These are phyloP conservation scores for Drosophila quinaria DNA, from an alignment of 2,888 invertebrate genomes.

Conservation along the genomic window DNA sequence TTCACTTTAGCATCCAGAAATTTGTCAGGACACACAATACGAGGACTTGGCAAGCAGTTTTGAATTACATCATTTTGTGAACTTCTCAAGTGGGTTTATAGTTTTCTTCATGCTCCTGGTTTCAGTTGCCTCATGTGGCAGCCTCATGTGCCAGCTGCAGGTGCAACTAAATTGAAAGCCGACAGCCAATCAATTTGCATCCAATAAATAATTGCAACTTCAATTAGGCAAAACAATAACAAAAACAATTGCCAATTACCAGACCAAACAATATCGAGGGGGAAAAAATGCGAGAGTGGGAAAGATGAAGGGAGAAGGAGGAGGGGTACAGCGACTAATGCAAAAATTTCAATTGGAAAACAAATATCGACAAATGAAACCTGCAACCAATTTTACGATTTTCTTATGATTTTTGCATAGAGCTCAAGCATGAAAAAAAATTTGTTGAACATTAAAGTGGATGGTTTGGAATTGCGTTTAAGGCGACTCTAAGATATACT, in stretches of 20 bases:
- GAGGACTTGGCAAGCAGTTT: conserved; percentile 54
- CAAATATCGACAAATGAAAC: conserved; percentile 29
- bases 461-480: background rate
- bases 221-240: conserved; percentile 69
- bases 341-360: conserved; percentile 41
- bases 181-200: conserved; percentile 72
- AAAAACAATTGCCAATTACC: conserved; percentile 68
- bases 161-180: conserved; percentile 40
- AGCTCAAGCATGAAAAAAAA: background rate
- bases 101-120: conserved; percentile 1
- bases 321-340: conserved; percentile 28
- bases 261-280: background rate
- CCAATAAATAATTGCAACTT: conserved; percentile 78
- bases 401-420: conserved; percentile 8
- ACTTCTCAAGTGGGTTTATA: conserved; percentile 17
- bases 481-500: background rate
- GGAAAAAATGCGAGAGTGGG: too few species aligned
- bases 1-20: conserved; percentile 58
- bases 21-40: conserved; percentile 70
- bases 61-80: conserved; percentile 65
- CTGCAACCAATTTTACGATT: conserved; percentile 2
- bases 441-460: background rate
- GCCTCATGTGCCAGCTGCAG: conserved; percentile 38
- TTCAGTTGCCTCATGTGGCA: background rate
- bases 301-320: background rate